phyloP scores from a whole-genome alignment of 2,888 invertebrate genomes.

The Agonopterix arenella region DNA sequence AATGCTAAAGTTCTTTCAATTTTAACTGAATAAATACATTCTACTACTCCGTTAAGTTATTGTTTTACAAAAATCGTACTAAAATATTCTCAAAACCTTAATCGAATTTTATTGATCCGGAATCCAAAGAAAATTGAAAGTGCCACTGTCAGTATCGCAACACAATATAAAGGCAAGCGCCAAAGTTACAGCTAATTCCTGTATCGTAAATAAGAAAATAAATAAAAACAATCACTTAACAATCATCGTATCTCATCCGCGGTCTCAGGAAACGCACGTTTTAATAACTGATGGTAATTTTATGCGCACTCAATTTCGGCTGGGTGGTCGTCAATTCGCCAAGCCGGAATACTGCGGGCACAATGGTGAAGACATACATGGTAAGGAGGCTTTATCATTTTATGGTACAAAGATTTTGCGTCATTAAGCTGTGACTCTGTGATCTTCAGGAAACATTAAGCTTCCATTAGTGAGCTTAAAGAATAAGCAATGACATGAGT shows the following conservation, averaged over 20 bases:
- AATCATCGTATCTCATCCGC: constrained; percentile 26
- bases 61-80: too few relatives aligned
- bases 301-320: constrained; percentile 36
- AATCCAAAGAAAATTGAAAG: not conserved
- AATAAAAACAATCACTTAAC: constrained; percentile 18
- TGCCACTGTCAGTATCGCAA: not conserved
- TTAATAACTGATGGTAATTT: constrained; percentile 50
- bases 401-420: not conserved
- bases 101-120: too few relatives aligned
- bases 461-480: too few relatives aligned
- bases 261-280: constrained; percentile 20
- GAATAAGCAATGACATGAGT: too few relatives aligned
- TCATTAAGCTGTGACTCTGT: too few relatives aligned
- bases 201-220: constrained; percentile 16
- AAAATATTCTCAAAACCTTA: too few relatives aligned
- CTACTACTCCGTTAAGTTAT: too few relatives aligned
- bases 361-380: constrained; percentile 1
- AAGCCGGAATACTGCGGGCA: not conserved
- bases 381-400: not conserved
- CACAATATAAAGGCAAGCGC: not conserved
- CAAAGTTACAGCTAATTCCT: constrained; percentile 12
- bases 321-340: constrained; percentile 32
- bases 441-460: too few relatives aligned
- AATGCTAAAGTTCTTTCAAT: too few relatives aligned
- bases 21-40: too few relatives aligned